These are phyloP conservation scores for Vidua macroura DNA, from an alignment of 2,113 vertebrate species.

Conservation along the genomic window DNA sequence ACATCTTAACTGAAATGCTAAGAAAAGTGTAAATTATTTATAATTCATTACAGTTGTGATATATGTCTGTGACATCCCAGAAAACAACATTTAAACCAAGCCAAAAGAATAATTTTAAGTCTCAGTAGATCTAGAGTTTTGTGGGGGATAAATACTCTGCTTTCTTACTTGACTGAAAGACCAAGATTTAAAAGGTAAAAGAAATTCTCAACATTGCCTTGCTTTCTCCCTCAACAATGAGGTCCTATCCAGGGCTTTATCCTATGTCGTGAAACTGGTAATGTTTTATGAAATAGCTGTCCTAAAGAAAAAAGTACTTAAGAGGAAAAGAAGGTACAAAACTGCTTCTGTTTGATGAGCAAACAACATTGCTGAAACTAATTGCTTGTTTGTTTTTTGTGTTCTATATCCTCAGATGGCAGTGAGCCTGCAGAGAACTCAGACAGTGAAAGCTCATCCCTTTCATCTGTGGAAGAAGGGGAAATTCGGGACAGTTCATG, in stretches of 20 bases:
- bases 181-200: not conserved
- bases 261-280: not conserved
- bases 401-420: constrained; percentile 54
- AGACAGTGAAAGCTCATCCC: constrained; percentile 50
- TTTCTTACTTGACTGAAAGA: not conserved
- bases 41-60: not conserved
- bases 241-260: not conserved
- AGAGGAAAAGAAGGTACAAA: not conserved
- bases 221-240: not conserved
- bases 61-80: not conserved
- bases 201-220: not conserved
- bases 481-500: constrained; percentile 57
- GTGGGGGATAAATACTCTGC: not conserved
- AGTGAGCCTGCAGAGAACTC: constrained; percentile 53
- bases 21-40: not conserved
- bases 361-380: constrained; percentile 27
- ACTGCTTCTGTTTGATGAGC: not conserved
- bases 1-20: not conserved
- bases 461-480: constrained; percentile 67
- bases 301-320: not conserved
- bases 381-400: constrained; percentile 40
- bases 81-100: not conserved
- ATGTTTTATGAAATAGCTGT: not conserved
- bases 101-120: not conserved
- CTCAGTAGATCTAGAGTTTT: not conserved